Percentiles rank a stretch among this genome's conserved stretches.
Evolutionary conservation across 2,888 invertebrate genomes (phyloP).

Genomic region (Aricia artaxerxes): DNA sequence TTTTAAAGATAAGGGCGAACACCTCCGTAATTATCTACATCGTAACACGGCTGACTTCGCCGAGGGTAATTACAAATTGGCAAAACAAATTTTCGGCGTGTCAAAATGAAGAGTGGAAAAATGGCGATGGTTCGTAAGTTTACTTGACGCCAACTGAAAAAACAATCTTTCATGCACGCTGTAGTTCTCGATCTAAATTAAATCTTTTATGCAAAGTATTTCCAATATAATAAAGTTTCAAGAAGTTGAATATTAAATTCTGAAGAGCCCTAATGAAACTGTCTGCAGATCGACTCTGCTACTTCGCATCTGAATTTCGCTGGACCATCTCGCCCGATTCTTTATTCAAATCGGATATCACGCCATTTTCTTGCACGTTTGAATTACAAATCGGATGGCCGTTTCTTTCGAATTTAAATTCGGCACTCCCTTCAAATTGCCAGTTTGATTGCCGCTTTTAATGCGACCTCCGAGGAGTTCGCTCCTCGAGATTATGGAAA

Average conservation of each 20-base stretch:
- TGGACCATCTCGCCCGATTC: constrained; percentile 46
- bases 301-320: constrained; percentile 36
- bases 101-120: not conserved
- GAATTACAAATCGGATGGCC: constrained; percentile 75
- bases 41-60: constrained; percentile 36
- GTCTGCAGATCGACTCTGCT: constrained; percentile 33
- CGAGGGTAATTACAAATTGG: constrained; percentile 5
- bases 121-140: not conserved
- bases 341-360: constrained; percentile 70
- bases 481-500: constrained; percentile 58
- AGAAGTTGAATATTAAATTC: constrained; percentile 15
- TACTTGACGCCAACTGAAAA: not conserved
- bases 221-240: constrained; percentile 8
- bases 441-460: constrained; percentile 75
- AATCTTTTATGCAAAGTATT: constrained; percentile 8
- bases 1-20: constrained; percentile 50
- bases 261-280: constrained; percentile 20
- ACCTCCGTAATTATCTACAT: constrained; percentile 43
- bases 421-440: constrained; percentile 66
- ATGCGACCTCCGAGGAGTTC: constrained; percentile 64
- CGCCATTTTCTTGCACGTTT: constrained; percentile 71
- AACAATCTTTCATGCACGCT: not conserved
- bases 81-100: not conserved
- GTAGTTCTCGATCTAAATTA: not conserved
- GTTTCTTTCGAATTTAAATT: constrained; percentile 72